phyloP scores from a whole-genome alignment of 2,113 vertebrate genomes.

The Neofelis nebulosa region DNA sequence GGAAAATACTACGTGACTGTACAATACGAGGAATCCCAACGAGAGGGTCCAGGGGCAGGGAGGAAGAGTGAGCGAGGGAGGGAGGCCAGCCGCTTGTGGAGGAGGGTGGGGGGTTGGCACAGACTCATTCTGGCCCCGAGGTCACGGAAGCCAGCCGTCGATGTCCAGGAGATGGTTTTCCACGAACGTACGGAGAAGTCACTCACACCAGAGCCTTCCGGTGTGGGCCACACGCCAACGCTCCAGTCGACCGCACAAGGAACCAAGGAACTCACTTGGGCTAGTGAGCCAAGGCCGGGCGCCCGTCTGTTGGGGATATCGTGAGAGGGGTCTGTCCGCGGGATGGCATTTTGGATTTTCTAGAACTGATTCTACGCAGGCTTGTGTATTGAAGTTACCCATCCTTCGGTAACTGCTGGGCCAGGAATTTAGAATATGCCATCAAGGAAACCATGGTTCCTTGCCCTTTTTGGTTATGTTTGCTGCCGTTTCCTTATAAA shows the following conservation, averaged over 20 bases:
- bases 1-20: neutral
- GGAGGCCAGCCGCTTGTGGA: accelerated
- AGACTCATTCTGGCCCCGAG: accelerated
- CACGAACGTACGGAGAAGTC: accelerated
- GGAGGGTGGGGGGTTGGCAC: accelerated
- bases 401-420: neutral
- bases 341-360: neutral
- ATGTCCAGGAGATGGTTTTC: accelerated
- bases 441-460: accelerated
- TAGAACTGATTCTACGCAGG: accelerated
- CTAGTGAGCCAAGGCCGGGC: accelerated
- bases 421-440: accelerated
- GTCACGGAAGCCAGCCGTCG: accelerated
- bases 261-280: too few species aligned
- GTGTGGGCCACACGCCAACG: accelerated
- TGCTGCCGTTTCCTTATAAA: neutral
- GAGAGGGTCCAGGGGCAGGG: accelerated
- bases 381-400: neutral
- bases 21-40: accelerated
- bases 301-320: accelerated
- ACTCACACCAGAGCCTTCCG: neutral
- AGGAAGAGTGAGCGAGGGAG: accelerated
- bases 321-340: accelerated
- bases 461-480: neutral
- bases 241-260: accelerated